A percentile compares a stretch with the other conserved stretches of the same genome.
Conservation (phyloP, 2,888 invertebrate species). For the Drosophila silvestris region DNA sequence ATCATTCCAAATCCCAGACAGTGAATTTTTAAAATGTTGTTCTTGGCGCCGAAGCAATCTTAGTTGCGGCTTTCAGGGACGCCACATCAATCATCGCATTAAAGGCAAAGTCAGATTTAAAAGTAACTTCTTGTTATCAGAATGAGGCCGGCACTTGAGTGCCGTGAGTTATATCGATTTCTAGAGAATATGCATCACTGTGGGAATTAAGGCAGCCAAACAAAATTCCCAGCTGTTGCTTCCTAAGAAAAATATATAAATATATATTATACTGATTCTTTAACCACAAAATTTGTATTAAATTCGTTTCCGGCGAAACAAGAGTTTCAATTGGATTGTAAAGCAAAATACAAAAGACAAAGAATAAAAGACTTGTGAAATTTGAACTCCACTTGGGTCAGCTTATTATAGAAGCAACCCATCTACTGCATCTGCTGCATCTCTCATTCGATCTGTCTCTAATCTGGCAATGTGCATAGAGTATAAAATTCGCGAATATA, state of each 20-base stretch:
- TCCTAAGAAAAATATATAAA: slow-evolving; percentile 46
- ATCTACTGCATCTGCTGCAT: slow-evolving; percentile 6
- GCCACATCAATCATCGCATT: slow-evolving; percentile 79
- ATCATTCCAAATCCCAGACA: slow-evolving; percentile 25
- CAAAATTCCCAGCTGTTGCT: slow-evolving; percentile 54
- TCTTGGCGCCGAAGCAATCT: slow-evolving; percentile 20
- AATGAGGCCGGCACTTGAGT: slow-evolving; percentile 14
- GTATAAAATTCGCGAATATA: background rate
- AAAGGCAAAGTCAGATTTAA: slow-evolving; percentile 40
- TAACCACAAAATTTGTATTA: slow-evolving; percentile 44
- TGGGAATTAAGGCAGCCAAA: slow-evolving; percentile 44
- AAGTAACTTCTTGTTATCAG: slow-evolving; percentile 31
- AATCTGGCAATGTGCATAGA: slow-evolving; percentile 30
- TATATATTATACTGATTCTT: slow-evolving; percentile 8
- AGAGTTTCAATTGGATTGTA: slow-evolving; percentile 26
- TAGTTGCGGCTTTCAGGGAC: slow-evolving; percentile 48
- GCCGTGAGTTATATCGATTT: slow-evolving; percentile 50
- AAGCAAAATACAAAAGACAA: background rate
- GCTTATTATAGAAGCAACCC: slow-evolving; percentile 15
- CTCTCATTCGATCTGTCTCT: slow-evolving; percentile 9
- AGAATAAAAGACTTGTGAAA: slow-evolving; percentile 24
- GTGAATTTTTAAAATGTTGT: slow-evolving; percentile 37
- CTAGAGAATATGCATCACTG: slow-evolving; percentile 35
- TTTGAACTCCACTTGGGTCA: slow-evolving; percentile 26
- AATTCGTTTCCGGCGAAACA: slow-evolving; percentile 68